Percentiles rank a stretch among this genome's conserved stretches.
Conservation (phyloP, 2,797 vertebrate genomes). For the Helicolenus hilgendorfi region DNA sequence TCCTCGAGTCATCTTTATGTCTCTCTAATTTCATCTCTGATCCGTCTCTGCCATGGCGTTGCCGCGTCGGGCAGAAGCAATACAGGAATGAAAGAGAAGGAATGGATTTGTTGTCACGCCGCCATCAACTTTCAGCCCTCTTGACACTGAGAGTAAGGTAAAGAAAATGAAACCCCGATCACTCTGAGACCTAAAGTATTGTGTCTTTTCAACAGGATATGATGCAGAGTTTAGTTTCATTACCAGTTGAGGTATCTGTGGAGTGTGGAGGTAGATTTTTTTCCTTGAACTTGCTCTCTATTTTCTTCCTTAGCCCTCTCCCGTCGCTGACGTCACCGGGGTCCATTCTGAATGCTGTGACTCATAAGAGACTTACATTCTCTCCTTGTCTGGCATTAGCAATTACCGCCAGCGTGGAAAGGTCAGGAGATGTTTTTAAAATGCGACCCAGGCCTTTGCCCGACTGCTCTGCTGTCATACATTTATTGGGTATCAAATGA, state of each 20-base stretch:
- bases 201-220: conserved; percentile 56
- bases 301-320: conserved; percentile 1
- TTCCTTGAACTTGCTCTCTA: conserved; percentile 24
- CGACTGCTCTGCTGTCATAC: conserved; percentile 76
- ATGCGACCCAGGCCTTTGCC: conserved; percentile 76
- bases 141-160: conserved; percentile 59
- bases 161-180: conserved; percentile 77
- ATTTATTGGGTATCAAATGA: conserved; percentile 84
- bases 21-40: conserved; percentile 83
- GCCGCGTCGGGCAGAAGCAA: conserved; percentile 21
- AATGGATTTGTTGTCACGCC: conserved; percentile 73
- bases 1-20: conserved; percentile 66
- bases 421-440: conserved; percentile 90
- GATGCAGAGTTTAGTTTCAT: conserved; percentile 65
- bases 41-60: conserved; percentile 50
- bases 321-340: conserved; percentile 30
- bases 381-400: conserved; percentile 87
- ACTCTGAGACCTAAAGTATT: conserved; percentile 38
- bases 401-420: conserved; percentile 84
- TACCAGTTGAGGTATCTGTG: conserved; percentile 22
- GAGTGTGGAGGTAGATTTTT: neutral
- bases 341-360: conserved; percentile 36
- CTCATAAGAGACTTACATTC: conserved; percentile 81
- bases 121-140: conserved; percentile 62
- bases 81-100: conserved; percentile 28